Evolutionary conservation across 2,797 vertebrate species (phyloP).

Genomic region (Danio tinwini): DNA sequence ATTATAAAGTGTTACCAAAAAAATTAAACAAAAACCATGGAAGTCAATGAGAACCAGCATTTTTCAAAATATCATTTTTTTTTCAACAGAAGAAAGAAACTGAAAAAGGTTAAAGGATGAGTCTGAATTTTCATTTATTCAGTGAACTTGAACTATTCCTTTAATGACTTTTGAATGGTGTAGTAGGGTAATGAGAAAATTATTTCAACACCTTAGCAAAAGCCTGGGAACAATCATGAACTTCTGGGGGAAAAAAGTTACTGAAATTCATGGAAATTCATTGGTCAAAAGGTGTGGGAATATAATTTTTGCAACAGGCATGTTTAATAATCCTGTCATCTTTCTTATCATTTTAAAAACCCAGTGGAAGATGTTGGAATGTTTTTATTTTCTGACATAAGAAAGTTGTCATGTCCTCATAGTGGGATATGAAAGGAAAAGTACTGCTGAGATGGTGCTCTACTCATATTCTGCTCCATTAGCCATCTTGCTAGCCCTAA

Average conservation of each 20-base stretch:
- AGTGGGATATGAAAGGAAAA: conserved; percentile 7
- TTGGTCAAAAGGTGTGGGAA: neutral
- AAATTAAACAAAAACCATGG: too few relatives aligned
- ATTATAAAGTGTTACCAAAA: too few relatives aligned
- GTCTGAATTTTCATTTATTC: too few relatives aligned
- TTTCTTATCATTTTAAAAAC: conserved; percentile 7
- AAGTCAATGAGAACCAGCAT: too few relatives aligned
- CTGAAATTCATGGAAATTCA: neutral
- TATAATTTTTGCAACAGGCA: neutral
- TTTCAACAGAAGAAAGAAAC: too few relatives aligned
- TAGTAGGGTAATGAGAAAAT: too few relatives aligned
- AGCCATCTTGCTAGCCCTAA: conserved; percentile 8
- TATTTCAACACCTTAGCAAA: too few relatives aligned
- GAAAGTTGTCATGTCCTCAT: neutral
- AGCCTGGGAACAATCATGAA: neutral
- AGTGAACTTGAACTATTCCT: too few relatives aligned
- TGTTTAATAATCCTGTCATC: conserved; percentile 9
- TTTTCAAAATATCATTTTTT: too few relatives aligned
- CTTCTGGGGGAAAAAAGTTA: neutral
- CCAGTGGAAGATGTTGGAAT: neutral
- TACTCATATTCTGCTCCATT: neutral
- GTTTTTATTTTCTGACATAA: conserved; percentile 3
- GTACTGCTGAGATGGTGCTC: conserved; percentile 7
- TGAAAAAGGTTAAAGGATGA: too few relatives aligned
- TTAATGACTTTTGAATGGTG: too few relatives aligned